Percentiles rank a stretch among this genome's conserved stretches.
These are phyloP conservation scores for Cyclargus thomasi DNA, from an alignment of 1,140 invertebrate genomes.

Conservation along the genomic window DNA sequence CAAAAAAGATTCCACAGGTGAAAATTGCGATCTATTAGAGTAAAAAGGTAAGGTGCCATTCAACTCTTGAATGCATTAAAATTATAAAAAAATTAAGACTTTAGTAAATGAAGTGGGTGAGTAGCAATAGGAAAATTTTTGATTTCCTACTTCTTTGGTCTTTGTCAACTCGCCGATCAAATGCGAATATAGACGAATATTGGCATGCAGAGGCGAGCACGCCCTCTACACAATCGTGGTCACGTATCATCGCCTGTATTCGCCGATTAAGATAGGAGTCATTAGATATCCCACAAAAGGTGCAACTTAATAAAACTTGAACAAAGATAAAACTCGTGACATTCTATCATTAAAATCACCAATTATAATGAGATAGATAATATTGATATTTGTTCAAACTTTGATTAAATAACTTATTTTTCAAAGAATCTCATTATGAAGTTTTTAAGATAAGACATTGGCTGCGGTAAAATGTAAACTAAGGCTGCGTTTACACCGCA, in stretches of 20 bases:
- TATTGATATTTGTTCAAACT: constrained; percentile 12
- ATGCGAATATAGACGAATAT: no score
- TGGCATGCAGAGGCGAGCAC: no score
- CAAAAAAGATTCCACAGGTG: background rate
- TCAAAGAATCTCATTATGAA: constrained; percentile 9
- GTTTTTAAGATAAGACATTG: background rate
- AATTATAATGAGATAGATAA: constrained; percentile 11
- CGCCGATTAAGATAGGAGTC: no score
- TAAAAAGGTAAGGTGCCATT: background rate
- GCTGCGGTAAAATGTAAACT: background rate
- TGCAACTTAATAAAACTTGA: background rate
- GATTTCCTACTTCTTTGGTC: no score
- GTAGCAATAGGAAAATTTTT: no score
- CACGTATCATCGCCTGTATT: no score
- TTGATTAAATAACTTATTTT: constrained; percentile 9
- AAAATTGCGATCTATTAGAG: background rate
- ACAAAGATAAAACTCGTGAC: background rate
- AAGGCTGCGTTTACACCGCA: background rate
- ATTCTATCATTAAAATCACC: constrained; percentile 12
- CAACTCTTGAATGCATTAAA: no score
- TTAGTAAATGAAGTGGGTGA: no score
- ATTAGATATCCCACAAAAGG: background rate
- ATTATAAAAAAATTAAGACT: no score
- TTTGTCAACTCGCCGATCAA: no score
- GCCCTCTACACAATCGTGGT: no score